Percentiles rank a stretch among this genome's conserved stretches.
Conservation (phyloP, 1,140 invertebrate genomes). For the Halyomorpha halys region DNA sequence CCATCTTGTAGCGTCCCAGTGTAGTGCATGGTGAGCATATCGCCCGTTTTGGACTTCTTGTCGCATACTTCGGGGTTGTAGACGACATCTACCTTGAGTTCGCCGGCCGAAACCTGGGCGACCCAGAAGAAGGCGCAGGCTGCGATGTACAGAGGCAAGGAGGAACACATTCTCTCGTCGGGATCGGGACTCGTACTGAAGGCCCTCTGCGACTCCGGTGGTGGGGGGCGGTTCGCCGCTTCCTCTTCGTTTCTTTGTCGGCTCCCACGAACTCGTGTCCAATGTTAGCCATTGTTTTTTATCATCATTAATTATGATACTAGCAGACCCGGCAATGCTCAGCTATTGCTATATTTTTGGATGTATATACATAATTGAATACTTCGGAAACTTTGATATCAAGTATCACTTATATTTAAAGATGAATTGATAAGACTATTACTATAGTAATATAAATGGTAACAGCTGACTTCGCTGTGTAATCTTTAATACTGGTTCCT, state of each 20-base stretch:
- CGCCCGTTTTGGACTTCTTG: conserved; percentile 69
- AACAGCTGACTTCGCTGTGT: too few relatives aligned
- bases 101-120: conserved; percentile 29
- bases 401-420: too few relatives aligned
- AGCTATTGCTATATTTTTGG: too few relatives aligned
- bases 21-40: conserved; percentile 90
- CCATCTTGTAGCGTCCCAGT: conserved; percentile 77
- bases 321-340: too few relatives aligned
- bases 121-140: conserved; percentile 15
- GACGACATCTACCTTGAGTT: conserved; percentile 70
- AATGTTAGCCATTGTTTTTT: too few relatives aligned
- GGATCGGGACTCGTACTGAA: not conserved
- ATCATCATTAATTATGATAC: too few relatives aligned
- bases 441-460: too few relatives aligned
- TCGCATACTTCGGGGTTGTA: conserved; percentile 64
- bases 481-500: too few relatives aligned
- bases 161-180: not conserved
- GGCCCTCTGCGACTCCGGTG: not conserved
- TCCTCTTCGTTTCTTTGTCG: not conserved
- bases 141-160: not conserved
- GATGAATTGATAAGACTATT: too few relatives aligned
- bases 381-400: too few relatives aligned
- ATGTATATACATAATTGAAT: too few relatives aligned
- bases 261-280: too few relatives aligned
- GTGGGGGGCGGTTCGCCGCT: not conserved